Percentiles rank a stretch among this genome's conserved stretches.
phyloP scores from a whole-genome alignment of 2,797 vertebrate genomes.

The Cryptoblepharus egeriae region DNA sequence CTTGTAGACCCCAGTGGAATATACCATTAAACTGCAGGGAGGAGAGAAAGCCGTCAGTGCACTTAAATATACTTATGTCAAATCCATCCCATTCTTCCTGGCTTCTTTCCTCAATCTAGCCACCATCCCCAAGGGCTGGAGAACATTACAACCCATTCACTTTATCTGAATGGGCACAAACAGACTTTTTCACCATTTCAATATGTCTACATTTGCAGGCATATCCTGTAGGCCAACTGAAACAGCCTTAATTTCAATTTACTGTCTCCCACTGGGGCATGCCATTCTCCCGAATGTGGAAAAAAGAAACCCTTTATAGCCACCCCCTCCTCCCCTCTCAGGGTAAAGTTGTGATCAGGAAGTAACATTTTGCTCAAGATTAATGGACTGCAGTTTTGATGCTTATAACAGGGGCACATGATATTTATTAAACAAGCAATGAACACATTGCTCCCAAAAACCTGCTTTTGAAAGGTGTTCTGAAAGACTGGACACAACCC shows the following conservation, averaged over 20 bases:
- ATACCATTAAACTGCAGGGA: conserved; percentile 93
- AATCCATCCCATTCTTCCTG: conserved; percentile 97
- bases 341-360: conserved; percentile 82
- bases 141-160: conserved; percentile 94
- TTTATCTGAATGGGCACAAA: conserved; percentile 97
- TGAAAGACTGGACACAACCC: conserved; percentile 40
- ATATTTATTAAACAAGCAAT: conserved; percentile 79
- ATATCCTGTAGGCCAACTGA: conserved; percentile 96
- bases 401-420: conserved; percentile 79
- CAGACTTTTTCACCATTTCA: conserved; percentile 98
- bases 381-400: conserved; percentile 84
- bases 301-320: conserved; percentile 72
- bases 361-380: conserved; percentile 81
- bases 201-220: conserved; percentile 96
- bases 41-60: conserved; percentile 87
- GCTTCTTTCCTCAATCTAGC: conserved; percentile 87
- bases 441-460: conserved; percentile 66
- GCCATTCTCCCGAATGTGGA: conserved; percentile 91
- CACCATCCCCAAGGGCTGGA: conserved; percentile 87
- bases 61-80: conserved; percentile 97
- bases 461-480: conserved; percentile 67
- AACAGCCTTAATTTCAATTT: conserved; percentile 99
- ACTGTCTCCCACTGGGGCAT: conserved; percentile 89
- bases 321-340: conserved; percentile 63
- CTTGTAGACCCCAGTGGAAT: conserved; percentile 88